Evolutionary conservation across 2,888 invertebrate species (phyloP).

Genomic region (Noctua janthina): DNA sequence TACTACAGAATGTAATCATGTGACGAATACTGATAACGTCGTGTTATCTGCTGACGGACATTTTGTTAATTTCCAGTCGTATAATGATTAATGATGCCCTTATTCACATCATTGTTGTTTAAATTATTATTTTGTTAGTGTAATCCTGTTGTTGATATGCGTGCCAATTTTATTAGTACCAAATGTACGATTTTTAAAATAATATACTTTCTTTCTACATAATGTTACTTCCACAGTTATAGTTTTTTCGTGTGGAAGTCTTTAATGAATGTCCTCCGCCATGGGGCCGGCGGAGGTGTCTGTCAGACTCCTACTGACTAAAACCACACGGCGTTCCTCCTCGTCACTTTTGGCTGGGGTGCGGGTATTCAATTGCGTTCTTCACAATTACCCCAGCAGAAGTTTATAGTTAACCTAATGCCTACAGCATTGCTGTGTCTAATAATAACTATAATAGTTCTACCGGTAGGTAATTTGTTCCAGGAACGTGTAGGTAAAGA

Average conservation of each 20-base stretch:
- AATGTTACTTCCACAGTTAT: background rate
- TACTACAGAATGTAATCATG: slow-evolving; percentile 51
- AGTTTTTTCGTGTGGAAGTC: no score
- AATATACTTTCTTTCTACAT: slow-evolving; percentile 3
- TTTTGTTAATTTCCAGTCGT: slow-evolving; percentile 67
- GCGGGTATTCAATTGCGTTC: no score
- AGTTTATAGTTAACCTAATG: slow-evolving; percentile 19
- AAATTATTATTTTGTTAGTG: background rate
- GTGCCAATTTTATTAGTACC: background rate
- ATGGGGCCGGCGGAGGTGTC: no score
- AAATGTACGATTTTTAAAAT: background rate
- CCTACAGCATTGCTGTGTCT: slow-evolving; percentile 11
- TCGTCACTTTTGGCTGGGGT: no score
- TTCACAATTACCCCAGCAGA: no score
- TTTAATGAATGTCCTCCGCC: no score
- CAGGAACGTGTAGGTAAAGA: slow-evolving; percentile 76
- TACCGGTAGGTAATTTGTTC: slow-evolving; percentile 72
- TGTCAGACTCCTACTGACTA: no score
- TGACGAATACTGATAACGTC: slow-evolving; percentile 67
- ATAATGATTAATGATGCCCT: slow-evolving; percentile 44
- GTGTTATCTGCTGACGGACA: slow-evolving; percentile 69
- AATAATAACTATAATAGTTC: slow-evolving; percentile 66
- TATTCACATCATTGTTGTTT: slow-evolving; percentile 7
- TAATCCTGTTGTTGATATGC: background rate
- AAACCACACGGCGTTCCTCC: no score